Percentiles rank a stretch among this genome's conserved stretches.
Evolutionary conservation across 2,797 vertebrate species (phyloP).

Genomic region (Myripristis jacobus): DNA sequence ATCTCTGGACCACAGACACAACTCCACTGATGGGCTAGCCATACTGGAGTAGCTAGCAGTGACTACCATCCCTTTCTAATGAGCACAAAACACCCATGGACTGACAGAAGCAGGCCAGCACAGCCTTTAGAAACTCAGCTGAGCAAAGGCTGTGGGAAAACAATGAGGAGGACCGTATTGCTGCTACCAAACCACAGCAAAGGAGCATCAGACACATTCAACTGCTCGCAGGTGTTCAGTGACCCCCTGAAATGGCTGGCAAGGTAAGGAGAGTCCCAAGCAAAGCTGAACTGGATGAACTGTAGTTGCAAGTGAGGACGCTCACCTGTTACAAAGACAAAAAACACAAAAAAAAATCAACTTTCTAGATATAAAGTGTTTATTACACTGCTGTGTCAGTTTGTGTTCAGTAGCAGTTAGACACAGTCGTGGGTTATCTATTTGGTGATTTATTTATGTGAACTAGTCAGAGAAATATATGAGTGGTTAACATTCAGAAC

Average conservation of each 20-base stretch:
- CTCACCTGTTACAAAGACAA: constrained; percentile 48
- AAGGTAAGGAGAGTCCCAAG: constrained; percentile 40
- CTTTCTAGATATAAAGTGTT: constrained; percentile 79
- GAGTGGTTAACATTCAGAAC: constrained; percentile 73
- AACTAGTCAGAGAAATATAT: constrained; percentile 75
- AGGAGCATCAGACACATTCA: constrained; percentile 38
- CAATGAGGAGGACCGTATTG: constrained; percentile 23
- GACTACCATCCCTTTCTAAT: constrained; percentile 65
- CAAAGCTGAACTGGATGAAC: constrained; percentile 65
- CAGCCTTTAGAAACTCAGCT: constrained; percentile 41
- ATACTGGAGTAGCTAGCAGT: constrained; percentile 60
- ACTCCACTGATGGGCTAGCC: constrained; percentile 61
- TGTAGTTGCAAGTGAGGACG: constrained; percentile 40
- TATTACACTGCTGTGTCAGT: constrained; percentile 80
- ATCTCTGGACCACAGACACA: constrained; percentile 61
- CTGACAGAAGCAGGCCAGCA: constrained; percentile 37
- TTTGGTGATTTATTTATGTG: constrained; percentile 83
- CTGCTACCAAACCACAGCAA: constrained; percentile 39
- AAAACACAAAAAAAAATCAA: constrained; percentile 45
- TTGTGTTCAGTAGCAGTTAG: constrained; percentile 82
- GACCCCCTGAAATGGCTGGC: constrained; percentile 50
- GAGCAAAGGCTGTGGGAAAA: constrained; percentile 32
- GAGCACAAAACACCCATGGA: constrained; percentile 75
- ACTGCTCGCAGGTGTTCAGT: constrained; percentile 49
- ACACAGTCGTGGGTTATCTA: constrained; percentile 78